Percentiles rank a stretch among this genome's conserved stretches.
phyloP scores from a whole-genome alignment of 2,888 invertebrate species.

The Metellina segmentata region DNA sequence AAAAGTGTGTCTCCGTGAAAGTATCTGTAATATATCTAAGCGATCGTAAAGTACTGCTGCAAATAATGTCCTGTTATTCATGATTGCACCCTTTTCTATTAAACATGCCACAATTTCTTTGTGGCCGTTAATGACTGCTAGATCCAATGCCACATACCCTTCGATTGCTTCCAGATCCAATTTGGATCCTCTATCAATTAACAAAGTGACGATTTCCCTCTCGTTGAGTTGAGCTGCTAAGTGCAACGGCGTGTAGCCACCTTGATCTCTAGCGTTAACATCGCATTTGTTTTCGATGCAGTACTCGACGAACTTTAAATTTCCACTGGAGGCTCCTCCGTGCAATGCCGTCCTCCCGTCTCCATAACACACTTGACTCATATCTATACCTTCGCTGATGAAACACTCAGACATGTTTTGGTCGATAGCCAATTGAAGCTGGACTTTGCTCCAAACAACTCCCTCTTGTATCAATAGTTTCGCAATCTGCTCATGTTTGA shows the following conservation, averaged over 20 bases:
- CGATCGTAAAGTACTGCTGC: not conserved
- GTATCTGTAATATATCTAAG: not conserved
- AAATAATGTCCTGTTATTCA: conserved; percentile 82
- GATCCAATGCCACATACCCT: not conserved
- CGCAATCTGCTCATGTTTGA: not conserved
- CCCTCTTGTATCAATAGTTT: conserved; percentile 96
- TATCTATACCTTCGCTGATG: not conserved
- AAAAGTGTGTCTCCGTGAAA: not conserved
- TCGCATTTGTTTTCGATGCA: not conserved
- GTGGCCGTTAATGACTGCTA: not conserved
- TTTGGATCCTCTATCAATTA: not conserved
- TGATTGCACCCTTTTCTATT: conserved; percentile 87
- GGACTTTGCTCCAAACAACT: conserved; percentile 92
- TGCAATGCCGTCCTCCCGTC: not conserved
- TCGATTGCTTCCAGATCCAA: not conserved
- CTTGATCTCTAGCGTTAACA: not conserved
- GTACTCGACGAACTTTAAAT: not conserved
- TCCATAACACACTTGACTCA: not conserved
- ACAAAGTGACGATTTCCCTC: not conserved
- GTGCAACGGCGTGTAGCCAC: not conserved
- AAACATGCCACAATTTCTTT: conserved; percentile 14
- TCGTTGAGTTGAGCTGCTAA: not conserved
- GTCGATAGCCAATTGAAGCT: conserved; percentile 91
- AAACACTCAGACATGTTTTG: conserved; percentile 78
- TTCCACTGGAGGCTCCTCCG: not conserved